Base-by-base conservation (phyloP, 2,797 vertebrate species). In the Hozukius guyotensis region DNA sequence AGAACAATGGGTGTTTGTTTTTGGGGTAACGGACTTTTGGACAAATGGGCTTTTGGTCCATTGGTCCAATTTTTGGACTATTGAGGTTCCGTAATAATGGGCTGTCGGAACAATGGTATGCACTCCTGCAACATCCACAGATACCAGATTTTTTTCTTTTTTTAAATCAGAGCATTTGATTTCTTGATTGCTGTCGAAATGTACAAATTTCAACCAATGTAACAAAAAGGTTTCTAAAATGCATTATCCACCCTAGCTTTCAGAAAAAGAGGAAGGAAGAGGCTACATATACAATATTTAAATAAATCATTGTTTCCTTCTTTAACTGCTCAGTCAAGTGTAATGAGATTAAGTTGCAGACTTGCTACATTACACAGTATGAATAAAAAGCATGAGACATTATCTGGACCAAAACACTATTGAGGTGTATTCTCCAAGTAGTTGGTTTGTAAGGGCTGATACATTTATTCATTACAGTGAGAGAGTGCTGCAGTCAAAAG, bases 391-490 rank as follows among this genome's bases (percentile, higher is more conserved):
- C 22, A 59, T 0, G 13, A 11, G 24, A 14, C 22, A 8, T 66
- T 29, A 32, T 75, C 55, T 42, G 20, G 52, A 29, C 25, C 9
- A 42, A 53, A 73, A 32, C 68, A 27, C 13, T 8, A 34, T 9
- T 16, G 9, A 61, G 38, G 2, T 18, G 29, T 55, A 12, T 56
- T 42, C 12, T 62, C 10, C 20, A 59, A 8, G n/a, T 25, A 29
- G 36, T 27, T 65, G 36, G 22, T 60, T n/a, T 66, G 59, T 62
- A 29, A 61, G 69, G n/a, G 16, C 64, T 72, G n/a, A 61, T 60
- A 34, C 18, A 34, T 77, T 61, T 53, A 65, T 81, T 76, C 74
- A 72, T 81, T 32, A 72, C 42, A 42, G 20, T n/a, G 55, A 76
- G 38, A 69, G 64, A 68, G 46, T 46, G 60, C 59, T 70, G 34